These are phyloP conservation scores for Corydoras maculifer DNA, from an alignment of 2,113 vertebrate genomes.

Conservation along the genomic window DNA sequence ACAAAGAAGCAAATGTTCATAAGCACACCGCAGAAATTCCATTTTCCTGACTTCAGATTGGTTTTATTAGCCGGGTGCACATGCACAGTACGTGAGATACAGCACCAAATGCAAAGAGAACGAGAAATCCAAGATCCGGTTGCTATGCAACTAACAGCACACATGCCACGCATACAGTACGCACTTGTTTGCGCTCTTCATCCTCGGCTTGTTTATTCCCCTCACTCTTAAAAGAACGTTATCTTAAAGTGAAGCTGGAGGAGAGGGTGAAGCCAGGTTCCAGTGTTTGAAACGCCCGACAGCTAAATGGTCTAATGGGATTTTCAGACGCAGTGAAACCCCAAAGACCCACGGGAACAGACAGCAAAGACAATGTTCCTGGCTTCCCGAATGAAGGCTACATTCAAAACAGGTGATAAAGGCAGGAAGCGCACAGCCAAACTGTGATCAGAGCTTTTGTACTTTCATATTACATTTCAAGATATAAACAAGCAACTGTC, in stretches of 20 bases:
- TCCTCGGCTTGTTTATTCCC: conserved; percentile 7
- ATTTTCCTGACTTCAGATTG: conserved; percentile 1
- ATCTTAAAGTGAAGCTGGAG: conserved; percentile 44
- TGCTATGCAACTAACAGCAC: conserved; percentile 50
- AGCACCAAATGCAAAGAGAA: conserved; percentile 41
- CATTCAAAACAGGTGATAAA: background rate
- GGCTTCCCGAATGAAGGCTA: background rate
- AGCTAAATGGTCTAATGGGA: background rate
- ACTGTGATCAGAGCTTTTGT: background rate
- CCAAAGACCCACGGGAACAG: background rate
- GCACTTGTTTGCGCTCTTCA: background rate
- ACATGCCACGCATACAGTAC: conserved; percentile 16
- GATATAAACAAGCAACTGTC: too few species aligned
- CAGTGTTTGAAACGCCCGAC: background rate
- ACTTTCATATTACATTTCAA: too few species aligned
- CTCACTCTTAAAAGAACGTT: conserved; percentile 31
- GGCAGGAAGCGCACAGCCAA: background rate
- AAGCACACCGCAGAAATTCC: background rate
- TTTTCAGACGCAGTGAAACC: too few species aligned
- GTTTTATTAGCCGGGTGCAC: conserved; percentile 12
- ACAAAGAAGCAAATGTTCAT: background rate
- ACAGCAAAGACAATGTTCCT: background rate
- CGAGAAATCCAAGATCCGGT: conserved; percentile 49
- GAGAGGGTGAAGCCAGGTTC: conserved; percentile 21
- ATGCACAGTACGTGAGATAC: background rate